Percentiles rank a stretch among this genome's conserved stretches.
These are phyloP conservation scores for Diplolepis rosae DNA, from an alignment of 2,888 invertebrate genomes.

Conservation along the genomic window DNA sequence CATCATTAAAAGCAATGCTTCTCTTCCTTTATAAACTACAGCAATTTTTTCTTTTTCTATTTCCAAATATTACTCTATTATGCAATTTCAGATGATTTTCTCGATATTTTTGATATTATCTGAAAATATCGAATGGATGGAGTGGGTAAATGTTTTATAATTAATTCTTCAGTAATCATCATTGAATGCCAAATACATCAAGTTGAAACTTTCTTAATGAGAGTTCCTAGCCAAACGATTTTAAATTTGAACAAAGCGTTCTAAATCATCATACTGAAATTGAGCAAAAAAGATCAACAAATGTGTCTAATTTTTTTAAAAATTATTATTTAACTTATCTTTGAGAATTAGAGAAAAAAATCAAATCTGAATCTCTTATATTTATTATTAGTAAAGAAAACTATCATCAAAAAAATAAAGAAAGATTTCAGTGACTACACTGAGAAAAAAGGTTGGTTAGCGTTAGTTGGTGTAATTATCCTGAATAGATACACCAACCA, in stretches of 20 bases:
- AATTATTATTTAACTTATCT: neutral
- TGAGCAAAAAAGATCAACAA: neutral
- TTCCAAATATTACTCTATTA: neutral
- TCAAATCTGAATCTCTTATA: too few relatives aligned
- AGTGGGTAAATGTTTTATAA: conserved; percentile 15
- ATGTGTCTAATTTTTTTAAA: neutral
- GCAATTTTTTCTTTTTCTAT: neutral
- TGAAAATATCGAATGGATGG: conserved; percentile 1
- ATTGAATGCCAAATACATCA: conserved; percentile 8
- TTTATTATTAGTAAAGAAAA: too few relatives aligned
- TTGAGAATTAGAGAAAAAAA: too few relatives aligned
- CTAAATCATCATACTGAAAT: conserved; percentile 11
- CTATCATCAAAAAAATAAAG: too few relatives aligned
- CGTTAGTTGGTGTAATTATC: too few relatives aligned
- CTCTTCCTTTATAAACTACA: neutral
- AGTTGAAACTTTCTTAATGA: conserved; percentile 22
- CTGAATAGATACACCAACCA: too few relatives aligned
- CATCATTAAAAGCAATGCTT: neutral
- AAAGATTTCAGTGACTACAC: too few relatives aligned
- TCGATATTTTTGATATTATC: neutral
- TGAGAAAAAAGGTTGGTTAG: too few relatives aligned
- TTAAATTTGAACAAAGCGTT: conserved; percentile 8
- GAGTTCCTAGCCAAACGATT: conserved; percentile 20
- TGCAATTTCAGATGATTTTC: neutral
- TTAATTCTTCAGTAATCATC: conserved; percentile 27